Evolutionary conservation across 2,113 vertebrate genomes (phyloP), one percentile per base, ranked within the genome.

Genomic region (Coracopsis vasa): DNA sequence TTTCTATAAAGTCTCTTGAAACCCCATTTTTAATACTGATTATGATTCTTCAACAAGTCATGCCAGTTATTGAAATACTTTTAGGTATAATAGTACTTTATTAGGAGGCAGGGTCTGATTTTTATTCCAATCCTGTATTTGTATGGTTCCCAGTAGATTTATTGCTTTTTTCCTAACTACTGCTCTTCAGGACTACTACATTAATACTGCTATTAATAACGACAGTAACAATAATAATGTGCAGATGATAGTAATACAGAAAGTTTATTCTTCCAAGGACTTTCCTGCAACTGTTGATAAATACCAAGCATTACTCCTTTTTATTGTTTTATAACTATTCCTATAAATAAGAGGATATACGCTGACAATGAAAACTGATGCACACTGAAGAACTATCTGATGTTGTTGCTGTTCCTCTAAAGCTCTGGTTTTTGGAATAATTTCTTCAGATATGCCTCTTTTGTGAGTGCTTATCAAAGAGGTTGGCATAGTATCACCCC

Each of bases 401-500:
- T 51, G 35, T 86, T 66, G 4, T 24, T 96, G 27, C 37, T 96
- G 29, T 37, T 93, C 56, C 16, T 44, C 35, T 77, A 47, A 88
- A 90, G 21, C 74, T n/a, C 41, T 89, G 41, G 12, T 71, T 64
- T 94, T 87, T 51, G 4, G 93, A 91, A 93, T 69, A 31, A 67
- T 91, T 92, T 89, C 53, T 95, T 88, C 35, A 91, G 42, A 42
- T 80, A 86, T 80, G 8, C 50, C 37, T 47, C 67, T 60, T 93
- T 91, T 10, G 4, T 47, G 54, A 94, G 69, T 80, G 65, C n/a
- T 94, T 97, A 89, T 80, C 67, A 97, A 94, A 97, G 86, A 71
- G 86, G n/a, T 94, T 97, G 90, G 90, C 96, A 95, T 60, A 81
- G 62, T 96, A 93, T 93, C 73, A 94, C 47, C 85, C 96, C 97